Conservation (phyloP, 2,797 vertebrate species). For the Notolepis coatsorum region DNA sequence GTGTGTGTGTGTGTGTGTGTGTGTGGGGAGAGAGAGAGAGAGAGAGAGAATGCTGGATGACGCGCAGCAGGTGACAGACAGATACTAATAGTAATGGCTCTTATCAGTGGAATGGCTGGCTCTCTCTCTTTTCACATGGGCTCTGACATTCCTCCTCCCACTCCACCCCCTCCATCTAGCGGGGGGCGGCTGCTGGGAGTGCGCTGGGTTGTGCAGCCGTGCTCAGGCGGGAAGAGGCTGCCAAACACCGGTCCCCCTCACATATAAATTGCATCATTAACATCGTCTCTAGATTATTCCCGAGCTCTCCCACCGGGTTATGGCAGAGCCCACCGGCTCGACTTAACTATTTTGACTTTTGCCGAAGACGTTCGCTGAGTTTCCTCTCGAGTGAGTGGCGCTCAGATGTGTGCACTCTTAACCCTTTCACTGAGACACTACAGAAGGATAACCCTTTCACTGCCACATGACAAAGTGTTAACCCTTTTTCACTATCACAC, state of each 20-base stretch:
- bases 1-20: too few relatives aligned
- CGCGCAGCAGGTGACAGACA: slow-evolving; percentile 84
- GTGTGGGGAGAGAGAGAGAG: slow-evolving; percentile 51
- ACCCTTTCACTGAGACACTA: too few relatives aligned
- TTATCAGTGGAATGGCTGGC: slow-evolving; percentile 78
- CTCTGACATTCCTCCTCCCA: slow-evolving; percentile 81
- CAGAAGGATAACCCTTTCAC: too few relatives aligned
- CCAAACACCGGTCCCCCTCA: slow-evolving; percentile 81
- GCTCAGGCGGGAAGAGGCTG: slow-evolving; percentile 78
- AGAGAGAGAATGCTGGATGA: slow-evolving; percentile 69
- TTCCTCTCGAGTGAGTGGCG: slow-evolving; percentile 66
- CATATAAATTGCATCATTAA: slow-evolving; percentile 87
- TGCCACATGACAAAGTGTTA: too few relatives aligned
- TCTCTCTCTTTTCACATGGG: slow-evolving; percentile 74
- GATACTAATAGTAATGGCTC: slow-evolving; percentile 85
- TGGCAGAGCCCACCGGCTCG: slow-evolving; percentile 77
- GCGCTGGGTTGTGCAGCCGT: slow-evolving; percentile 73
- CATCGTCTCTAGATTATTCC: slow-evolving; percentile 82
- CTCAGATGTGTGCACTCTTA: slow-evolving; percentile 52
- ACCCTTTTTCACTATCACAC: too few relatives aligned
- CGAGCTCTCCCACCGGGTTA: slow-evolving; percentile 79
- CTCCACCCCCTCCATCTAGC: slow-evolving; percentile 80
- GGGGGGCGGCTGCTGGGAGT: slow-evolving; percentile 70
- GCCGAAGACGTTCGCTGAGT: slow-evolving; percentile 72
- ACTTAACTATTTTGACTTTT: slow-evolving; percentile 78